Base-by-base conservation (phyloP, 2,113 vertebrate genomes). In the Eptesicus fuscus region DNA sequence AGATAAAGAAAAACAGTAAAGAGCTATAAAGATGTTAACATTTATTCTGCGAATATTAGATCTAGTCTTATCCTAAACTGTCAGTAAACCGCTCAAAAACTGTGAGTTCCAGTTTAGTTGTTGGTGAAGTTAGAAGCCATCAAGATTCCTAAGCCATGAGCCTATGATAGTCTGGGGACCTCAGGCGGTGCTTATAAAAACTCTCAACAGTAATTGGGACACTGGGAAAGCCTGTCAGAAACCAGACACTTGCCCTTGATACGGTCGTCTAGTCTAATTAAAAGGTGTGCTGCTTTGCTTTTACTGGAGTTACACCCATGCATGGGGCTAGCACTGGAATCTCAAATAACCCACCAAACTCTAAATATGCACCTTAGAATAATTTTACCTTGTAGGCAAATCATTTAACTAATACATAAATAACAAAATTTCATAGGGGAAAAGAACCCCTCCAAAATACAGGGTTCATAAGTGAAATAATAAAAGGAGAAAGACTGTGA, bases 341-440 rank as follows among this genome's bases (percentile, higher is more conserved):
- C 74, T 84, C 37, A 20, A 92, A 67, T 28, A 69, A 69, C 73
- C 61, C 37, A 56, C 16, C 56, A 30, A 37, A 63, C 25, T 76
- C 40, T 65, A 85, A 91, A 65, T 47, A 90, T 18, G 35, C 6
- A 86, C 6, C 76, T 90, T 71, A 82, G 30, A 22, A 70, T 70
- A 95, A 92, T 37, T 90, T 85, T 76, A 93, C 32, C 67, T 93
- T 80, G 28, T 10, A 92, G 10, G 25, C 40, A 69, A 88, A 84
- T 84, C 23, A 70, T 37, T 61, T 82, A 42, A 32, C 59, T 88
- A 76, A 84, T 35, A 90, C 1, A 79, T 44, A 70, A 49, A 35
- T 37, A 80, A 61, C 17, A 77, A 77, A 73, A 70, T 67, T n/a
- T 79, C 53, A 79, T 3, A 84, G 28, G 37, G 4, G 10, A n/a